These are phyloP conservation scores for Nephotettix cincticeps DNA, from an alignment of 1,140 invertebrate genomes.

Conservation along the genomic window DNA sequence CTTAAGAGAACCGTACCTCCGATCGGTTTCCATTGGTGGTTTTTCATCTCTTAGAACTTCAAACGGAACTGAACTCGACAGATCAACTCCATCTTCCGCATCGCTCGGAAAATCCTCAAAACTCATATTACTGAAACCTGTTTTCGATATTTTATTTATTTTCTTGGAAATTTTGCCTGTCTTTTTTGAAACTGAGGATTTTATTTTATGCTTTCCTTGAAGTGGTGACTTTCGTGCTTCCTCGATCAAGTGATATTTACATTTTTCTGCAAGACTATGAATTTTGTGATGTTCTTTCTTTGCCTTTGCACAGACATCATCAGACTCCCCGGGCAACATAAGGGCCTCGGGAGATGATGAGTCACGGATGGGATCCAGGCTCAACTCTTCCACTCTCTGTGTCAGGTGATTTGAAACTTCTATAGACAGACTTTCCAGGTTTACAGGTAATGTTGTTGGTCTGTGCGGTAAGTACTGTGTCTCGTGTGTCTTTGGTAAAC, in stretches of 20 bases:
- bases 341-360: conserved; percentile 26
- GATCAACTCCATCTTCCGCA: conserved; percentile 34
- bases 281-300: conserved; percentile 53
- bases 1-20: conserved; percentile 63
- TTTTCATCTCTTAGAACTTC: conserved; percentile 59
- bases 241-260: conserved; percentile 56
- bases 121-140: conserved; percentile 74
- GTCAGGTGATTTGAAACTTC: conserved; percentile 3
- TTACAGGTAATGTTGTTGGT: conserved; percentile 30
- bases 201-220: conserved; percentile 33
- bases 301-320: conserved; percentile 24
- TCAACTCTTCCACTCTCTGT: not conserved
- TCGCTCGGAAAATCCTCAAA: conserved; percentile 76
- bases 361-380: not conserved
- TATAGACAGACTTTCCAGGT: not conserved
- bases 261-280: conserved; percentile 45
- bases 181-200: conserved; percentile 41
- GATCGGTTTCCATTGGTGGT: conserved; percentile 55
- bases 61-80: conserved; percentile 50
- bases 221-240: conserved; percentile 41
- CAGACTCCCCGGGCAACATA: conserved; percentile 7
- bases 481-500: conserved; percentile 41
- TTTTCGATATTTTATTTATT: conserved; percentile 36
- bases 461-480: conserved; percentile 35
- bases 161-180: conserved; percentile 38